Evolutionary conservation across 2,113 vertebrate species (phyloP).

Genomic region (Elephantulus edwardii): DNA sequence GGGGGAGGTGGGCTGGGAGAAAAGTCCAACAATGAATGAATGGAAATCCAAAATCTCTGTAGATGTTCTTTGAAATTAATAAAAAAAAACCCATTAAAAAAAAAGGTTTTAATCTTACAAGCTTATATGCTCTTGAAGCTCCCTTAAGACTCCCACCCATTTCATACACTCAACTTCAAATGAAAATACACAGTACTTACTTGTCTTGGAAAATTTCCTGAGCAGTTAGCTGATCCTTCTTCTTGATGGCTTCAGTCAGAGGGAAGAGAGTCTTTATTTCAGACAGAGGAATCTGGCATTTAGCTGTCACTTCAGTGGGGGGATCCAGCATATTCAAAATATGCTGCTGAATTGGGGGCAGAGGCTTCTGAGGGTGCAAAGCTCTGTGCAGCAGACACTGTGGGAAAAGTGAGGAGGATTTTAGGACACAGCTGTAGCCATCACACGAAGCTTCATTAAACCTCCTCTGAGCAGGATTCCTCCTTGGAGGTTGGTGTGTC

Average conservation of each 20-base stretch:
- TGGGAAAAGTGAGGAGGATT: background rate
- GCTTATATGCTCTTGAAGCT: background rate
- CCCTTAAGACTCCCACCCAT: background rate
- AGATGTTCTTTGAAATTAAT: no score
- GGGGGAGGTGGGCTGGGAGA: no score
- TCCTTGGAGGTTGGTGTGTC: no score
- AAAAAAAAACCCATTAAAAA: no score
- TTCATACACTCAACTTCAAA: background rate
- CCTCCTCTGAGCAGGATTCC: background rate
- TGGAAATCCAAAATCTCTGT: no score
- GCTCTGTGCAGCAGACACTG: constrained; percentile 95
- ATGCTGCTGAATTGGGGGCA: constrained; percentile 90
- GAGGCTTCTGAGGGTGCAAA: constrained; percentile 86
- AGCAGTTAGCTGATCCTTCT: constrained; percentile 91
- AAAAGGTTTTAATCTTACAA: background rate
- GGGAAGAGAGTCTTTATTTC: constrained; percentile 91
- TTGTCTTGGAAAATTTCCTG: constrained; percentile 92
- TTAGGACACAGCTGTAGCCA: background rate
- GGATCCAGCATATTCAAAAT: constrained; percentile 87
- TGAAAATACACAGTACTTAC: constrained; percentile 80
- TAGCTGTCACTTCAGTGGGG: constrained; percentile 86
- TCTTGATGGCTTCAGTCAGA: constrained; percentile 90
- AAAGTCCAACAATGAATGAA: no score
- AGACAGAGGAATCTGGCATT: constrained; percentile 86
- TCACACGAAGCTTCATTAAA: background rate